Evolutionary conservation across 1,140 invertebrate species (phyloP), one percentile per base, ranked within the genome.

Genomic region (Pogonus chalceus): DNA sequence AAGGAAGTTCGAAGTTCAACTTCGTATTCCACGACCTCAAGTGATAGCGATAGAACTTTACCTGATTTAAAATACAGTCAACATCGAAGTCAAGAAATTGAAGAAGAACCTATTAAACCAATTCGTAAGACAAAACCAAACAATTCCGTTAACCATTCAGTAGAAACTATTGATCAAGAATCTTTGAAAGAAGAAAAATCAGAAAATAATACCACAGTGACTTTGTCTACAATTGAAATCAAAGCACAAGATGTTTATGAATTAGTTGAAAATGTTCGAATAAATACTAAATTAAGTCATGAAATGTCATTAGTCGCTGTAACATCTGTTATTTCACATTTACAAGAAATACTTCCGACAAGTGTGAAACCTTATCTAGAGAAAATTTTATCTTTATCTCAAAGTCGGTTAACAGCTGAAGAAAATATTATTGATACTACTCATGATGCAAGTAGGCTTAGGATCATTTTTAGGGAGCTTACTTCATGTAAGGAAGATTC

Each of bases 401-500:
- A 78, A 62, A 68, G 69, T 20, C 81, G 81, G 9, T 73, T 84
- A 54, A 77, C 75, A 35, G 78, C 78, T 1, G 78, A 82, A 23
- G 77, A 82, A 60, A 75, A 78, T 23, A 70, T 75, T 54, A 74
- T 81, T 52, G 77, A 79, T 52, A 72, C 79, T 58, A 88, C 86
- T 0, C 82, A 87, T 14, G 91, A 94, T 73, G 84, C 87, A 7
- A 79, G 83, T 55, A 76, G 86, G 23, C 75, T 96, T 63, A 82
- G 84, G 69, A 80, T 84, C 43, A 83, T 92, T 51, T 85, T 95
- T 56, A 79, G 78, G 24, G 83, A 91, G 60, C 71, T 96, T 50
- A 87, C 85, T 10, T 85, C 83, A 46, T 91, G 89, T 58, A 92
- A 92, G 59, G 90, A 94, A 69, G 92, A 96, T 65, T 89, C 90